Conservation (phyloP, 2,797 vertebrate genomes). For the Steatocranus sp. region DNA sequence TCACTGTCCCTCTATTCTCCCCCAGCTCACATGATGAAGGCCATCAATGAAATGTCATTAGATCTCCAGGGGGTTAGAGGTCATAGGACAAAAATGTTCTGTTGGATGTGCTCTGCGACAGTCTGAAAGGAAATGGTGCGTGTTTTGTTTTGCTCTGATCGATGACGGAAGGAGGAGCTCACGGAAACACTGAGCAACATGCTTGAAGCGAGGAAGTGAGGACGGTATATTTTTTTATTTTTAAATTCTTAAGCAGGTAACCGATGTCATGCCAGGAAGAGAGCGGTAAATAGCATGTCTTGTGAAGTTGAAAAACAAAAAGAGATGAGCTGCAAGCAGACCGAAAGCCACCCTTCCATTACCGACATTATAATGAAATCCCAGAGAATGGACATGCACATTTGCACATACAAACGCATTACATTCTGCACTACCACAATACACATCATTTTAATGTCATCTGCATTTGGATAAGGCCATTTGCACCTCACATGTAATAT, state of each 20-base stretch:
- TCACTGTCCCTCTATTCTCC: slow-evolving; percentile 18
- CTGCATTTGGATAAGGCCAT: slow-evolving; percentile 61
- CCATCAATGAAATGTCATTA: slow-evolving; percentile 61
- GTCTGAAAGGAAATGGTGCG: slow-evolving; percentile 37
- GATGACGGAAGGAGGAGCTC: slow-evolving; percentile 34
- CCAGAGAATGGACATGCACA: slow-evolving; percentile 51
- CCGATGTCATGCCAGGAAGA: slow-evolving; percentile 47
- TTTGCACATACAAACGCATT: slow-evolving; percentile 67
- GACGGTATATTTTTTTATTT: slow-evolving; percentile 33
- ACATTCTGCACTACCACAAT: slow-evolving; percentile 45
- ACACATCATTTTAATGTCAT: slow-evolving; percentile 66
- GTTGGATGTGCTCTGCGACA: slow-evolving; percentile 29
- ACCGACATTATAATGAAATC: slow-evolving; percentile 52
- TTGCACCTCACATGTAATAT: slow-evolving; percentile 60
- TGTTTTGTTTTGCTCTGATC: slow-evolving; percentile 45
- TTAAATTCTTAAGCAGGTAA: slow-evolving; percentile 55
- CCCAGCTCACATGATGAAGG: slow-evolving; percentile 18
- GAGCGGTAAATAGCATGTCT: slow-evolving; percentile 44
- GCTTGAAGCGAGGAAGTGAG: slow-evolving; percentile 17
- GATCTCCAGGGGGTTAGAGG: slow-evolving; percentile 65
- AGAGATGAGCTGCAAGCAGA: slow-evolving; percentile 43
- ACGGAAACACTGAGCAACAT: background rate
- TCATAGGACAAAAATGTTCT: slow-evolving; percentile 61
- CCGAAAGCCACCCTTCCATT: slow-evolving; percentile 42
- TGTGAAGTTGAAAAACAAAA: slow-evolving; percentile 39